These are phyloP conservation scores for Bos javanicus DNA, from an alignment of 2,113 vertebrate genomes.

Conservation along the genomic window DNA sequence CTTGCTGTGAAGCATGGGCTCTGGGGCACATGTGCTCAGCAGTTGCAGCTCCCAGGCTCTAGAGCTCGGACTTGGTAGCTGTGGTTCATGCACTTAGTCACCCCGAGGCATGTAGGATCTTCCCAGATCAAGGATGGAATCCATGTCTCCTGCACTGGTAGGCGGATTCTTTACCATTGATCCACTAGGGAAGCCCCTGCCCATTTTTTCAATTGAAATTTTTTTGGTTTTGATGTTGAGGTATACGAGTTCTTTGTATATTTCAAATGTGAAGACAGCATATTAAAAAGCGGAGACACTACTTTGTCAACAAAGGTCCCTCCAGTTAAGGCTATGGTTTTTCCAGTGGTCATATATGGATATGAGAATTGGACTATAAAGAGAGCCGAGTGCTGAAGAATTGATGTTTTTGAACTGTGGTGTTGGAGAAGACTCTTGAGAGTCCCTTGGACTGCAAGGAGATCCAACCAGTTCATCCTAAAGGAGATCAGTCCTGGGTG, in stretches of 20 bases:
- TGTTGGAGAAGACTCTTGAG: no score
- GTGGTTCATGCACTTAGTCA: not conserved
- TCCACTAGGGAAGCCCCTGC: not conserved
- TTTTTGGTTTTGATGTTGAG: not conserved
- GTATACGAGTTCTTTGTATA: not conserved
- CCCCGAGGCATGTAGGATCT: not conserved
- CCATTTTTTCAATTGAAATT: not conserved
- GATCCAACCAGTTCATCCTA: no score
- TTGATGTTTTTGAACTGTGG: no score
- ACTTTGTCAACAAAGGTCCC: no score
- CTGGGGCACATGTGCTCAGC: not conserved
- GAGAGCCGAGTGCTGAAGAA: rapidly evolving
- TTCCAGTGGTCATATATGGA: no score
- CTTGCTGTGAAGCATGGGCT: not conserved
- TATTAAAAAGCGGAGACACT: no score
- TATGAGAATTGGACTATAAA: no score
- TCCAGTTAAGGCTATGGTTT: no score
- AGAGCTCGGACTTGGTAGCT: not conserved
- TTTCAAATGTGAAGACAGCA: not conserved
- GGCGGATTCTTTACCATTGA: not conserved
- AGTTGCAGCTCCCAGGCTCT: not conserved
- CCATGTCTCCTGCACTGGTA: not conserved
- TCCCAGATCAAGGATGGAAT: not conserved
- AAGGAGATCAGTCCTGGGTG: no score
- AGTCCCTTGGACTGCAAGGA: no score